Evolutionary conservation across 2,888 invertebrate genomes (phyloP).

Genomic region (Ochropleura plecta): DNA sequence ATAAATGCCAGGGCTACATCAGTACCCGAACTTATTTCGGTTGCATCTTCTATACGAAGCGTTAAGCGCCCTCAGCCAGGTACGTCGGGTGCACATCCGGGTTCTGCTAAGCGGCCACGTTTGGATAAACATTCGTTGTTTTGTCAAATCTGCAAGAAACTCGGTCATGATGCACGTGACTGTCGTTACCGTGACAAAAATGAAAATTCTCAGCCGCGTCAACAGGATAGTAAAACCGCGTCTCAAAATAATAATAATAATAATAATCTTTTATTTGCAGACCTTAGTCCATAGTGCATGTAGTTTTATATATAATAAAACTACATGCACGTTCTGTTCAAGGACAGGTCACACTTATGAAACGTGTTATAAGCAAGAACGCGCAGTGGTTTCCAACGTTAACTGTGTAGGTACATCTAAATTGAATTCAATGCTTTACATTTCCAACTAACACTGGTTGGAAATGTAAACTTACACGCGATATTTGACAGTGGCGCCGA

Average conservation of each 20-base stretch:
- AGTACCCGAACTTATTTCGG: slow-evolving; percentile 65
- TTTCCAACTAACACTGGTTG: too few species aligned
- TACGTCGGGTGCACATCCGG: not conserved
- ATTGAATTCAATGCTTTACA: not conserved
- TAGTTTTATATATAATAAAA: too few species aligned
- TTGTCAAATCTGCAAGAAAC: slow-evolving; percentile 6
- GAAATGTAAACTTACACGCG: not conserved
- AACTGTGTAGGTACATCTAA: slow-evolving; percentile 7
- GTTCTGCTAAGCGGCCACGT: slow-evolving; percentile 1
- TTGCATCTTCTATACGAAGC: slow-evolving; percentile 49
- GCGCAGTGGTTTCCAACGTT: slow-evolving; percentile 5
- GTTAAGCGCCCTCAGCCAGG: slow-evolving; percentile 6
- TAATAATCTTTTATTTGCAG: too few species aligned
- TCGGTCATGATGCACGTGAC: slow-evolving; percentile 15
- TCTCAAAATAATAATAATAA: too few species aligned
- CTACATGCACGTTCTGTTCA: slow-evolving; percentile 13
- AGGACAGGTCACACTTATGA: slow-evolving; percentile 29
- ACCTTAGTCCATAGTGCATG: too few species aligned
- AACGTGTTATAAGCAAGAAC: slow-evolving; percentile 9
- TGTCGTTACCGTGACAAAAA: slow-evolving; percentile 11
- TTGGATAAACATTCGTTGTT: not conserved
- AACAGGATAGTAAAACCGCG: not conserved
- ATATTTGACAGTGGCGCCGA: slow-evolving; percentile 69
- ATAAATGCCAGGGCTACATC: slow-evolving; percentile 60
- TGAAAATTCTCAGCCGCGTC: not conserved